phyloP scores from a whole-genome alignment of 2,797 vertebrate genomes.

The Pogoniulus pusillus region DNA sequence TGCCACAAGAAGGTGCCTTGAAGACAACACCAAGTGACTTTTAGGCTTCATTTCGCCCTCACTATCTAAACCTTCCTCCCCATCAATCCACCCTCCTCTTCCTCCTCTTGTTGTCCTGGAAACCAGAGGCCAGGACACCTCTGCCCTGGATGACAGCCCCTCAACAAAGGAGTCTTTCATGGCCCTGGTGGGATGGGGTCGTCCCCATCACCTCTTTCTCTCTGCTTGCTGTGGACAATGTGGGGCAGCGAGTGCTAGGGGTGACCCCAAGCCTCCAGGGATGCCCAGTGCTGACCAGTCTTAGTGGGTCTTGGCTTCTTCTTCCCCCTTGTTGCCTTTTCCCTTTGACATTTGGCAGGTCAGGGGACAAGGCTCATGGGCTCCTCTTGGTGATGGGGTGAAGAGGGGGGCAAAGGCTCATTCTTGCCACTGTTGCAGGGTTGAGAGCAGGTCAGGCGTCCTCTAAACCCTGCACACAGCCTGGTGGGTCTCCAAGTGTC shows the following conservation, averaged over 20 bases:
- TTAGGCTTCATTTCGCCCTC: fast-evolving
- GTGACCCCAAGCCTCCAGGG: slow-evolving; percentile 15
- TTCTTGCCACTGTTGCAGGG: slow-evolving; percentile 26
- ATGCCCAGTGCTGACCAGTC: not conserved
- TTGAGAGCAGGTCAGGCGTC: slow-evolving; percentile 27
- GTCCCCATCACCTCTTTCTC: not conserved
- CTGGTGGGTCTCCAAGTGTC: slow-evolving; percentile 54
- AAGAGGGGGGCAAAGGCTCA: slow-evolving; percentile 32
- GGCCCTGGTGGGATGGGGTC: not conserved
- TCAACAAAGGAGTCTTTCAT: slow-evolving; percentile 64
- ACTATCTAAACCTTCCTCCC: not conserved
- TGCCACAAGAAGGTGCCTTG: not conserved
- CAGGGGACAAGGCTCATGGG: slow-evolving; percentile 63
- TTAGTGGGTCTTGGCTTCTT: not conserved
- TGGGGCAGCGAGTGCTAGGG: slow-evolving; percentile 1
- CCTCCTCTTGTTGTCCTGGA: slow-evolving; percentile 21
- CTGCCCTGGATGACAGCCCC: slow-evolving; percentile 46
- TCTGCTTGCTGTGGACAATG: not conserved
- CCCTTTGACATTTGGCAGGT: not conserved
- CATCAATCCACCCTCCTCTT: not conserved
- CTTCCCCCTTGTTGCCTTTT: not conserved
- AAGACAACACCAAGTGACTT: not conserved
- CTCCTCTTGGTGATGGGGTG: not conserved
- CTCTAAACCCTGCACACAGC: not conserved
- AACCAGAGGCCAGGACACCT: slow-evolving; percentile 54